A percentile compares a stretch with the other conserved stretches of the same genome.
Conservation (phyloP, 2,888 invertebrate species). For the Nudaria mundana region DNA sequence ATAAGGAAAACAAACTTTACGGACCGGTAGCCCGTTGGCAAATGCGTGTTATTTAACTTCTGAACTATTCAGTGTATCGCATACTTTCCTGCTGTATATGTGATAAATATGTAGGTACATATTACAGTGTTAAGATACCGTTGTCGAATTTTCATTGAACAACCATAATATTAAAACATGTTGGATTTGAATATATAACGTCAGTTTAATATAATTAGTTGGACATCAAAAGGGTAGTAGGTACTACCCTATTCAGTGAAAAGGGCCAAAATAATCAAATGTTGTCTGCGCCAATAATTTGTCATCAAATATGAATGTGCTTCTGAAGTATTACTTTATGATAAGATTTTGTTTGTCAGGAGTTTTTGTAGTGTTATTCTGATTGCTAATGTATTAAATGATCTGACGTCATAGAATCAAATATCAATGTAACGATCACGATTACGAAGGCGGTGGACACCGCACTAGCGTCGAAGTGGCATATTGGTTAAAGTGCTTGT, state of each 20-base stretch:
- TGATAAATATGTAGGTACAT: conserved; percentile 29
- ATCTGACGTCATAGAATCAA: conserved; percentile 17
- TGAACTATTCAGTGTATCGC: no score
- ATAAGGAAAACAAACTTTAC: not conserved
- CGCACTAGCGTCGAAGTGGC: conserved; percentile 89
- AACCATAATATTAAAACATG: conserved; percentile 13
- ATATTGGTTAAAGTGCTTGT: conserved; percentile 92
- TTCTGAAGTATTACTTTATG: no score
- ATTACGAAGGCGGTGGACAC: conserved; percentile 85
- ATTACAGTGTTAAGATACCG: conserved; percentile 34
- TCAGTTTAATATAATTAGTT: conserved; percentile 9
- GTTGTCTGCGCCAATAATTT: no score
- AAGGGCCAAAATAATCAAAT: no score
- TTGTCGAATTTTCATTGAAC: conserved; percentile 29
- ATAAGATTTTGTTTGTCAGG: no score
- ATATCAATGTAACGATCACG: conserved; percentile 11
- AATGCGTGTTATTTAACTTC: no score
- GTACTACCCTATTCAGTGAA: no score
- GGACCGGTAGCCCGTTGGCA: not conserved
- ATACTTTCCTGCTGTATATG: no score
- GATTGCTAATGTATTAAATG: not conserved
- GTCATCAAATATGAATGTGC: no score
- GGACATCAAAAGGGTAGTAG: not conserved
- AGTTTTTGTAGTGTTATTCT: no score
- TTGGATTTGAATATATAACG: conserved; percentile 16